A percentile compares a stretch with the other conserved stretches of the same genome.
These are phyloP conservation scores for Macrosteles quadrilineatus DNA, from an alignment of 1,140 invertebrate species.

Conservation along the genomic window DNA sequence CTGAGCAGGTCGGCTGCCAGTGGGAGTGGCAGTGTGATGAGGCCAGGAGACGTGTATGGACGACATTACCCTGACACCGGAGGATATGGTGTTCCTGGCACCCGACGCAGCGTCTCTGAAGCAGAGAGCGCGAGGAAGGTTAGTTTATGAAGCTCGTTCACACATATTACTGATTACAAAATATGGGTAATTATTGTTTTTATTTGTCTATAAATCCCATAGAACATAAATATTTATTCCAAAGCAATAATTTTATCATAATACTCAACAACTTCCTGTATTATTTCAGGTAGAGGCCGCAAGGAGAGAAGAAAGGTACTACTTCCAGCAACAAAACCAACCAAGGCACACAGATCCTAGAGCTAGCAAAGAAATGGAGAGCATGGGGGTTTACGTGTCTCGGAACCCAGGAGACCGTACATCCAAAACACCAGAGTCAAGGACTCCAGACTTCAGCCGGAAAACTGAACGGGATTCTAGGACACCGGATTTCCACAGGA, in stretches of 20 bases:
- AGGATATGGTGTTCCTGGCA: constrained; percentile 31
- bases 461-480: not conserved
- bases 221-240: too few relatives aligned
- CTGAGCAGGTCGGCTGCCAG: too few relatives aligned
- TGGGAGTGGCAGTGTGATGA: not conserved
- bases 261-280: too few relatives aligned
- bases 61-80: constrained; percentile 11
- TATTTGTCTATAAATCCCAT: too few relatives aligned
- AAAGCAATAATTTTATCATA: too few relatives aligned
- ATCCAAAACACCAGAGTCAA: constrained; percentile 14
- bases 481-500: too few relatives aligned
- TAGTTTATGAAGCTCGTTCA: too few relatives aligned
- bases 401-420: constrained; percentile 14
- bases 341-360: not conserved
- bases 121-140: constrained; percentile 26
- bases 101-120: constrained; percentile 20
- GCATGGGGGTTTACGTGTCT: constrained; percentile 26
- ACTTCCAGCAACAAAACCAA: constrained; percentile 14
- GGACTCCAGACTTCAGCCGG: constrained; percentile 22
- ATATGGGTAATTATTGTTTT: too few relatives aligned
- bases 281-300: constrained; percentile 5
- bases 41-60: constrained; percentile 26
- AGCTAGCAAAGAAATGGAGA: constrained; percentile 22
- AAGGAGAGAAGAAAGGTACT: constrained; percentile 6
- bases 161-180: too few relatives aligned